These are phyloP conservation scores for Pyrochroa serraticornis DNA, from an alignment of 2,888 invertebrate genomes.

Conservation along the genomic window DNA sequence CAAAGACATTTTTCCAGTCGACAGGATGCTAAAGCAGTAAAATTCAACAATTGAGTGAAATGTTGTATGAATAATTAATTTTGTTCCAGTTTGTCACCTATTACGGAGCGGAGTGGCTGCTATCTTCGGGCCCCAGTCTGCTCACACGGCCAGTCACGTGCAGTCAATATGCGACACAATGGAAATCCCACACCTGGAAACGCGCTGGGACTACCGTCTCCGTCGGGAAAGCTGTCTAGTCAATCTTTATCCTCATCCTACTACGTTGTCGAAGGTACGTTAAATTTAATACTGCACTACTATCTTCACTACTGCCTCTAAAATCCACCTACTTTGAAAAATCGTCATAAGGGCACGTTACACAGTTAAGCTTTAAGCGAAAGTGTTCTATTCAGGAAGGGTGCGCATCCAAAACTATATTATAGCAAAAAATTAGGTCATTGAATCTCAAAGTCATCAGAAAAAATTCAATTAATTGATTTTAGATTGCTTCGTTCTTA, in stretches of 20 bases:
- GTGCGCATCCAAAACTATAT: too few species aligned
- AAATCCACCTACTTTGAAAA: too few species aligned
- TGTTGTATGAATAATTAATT: constrained; percentile 35
- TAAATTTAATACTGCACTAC: neutral
- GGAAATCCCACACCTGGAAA: constrained; percentile 95
- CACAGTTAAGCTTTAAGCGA: too few species aligned
- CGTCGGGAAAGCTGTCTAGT: constrained; percentile 88
- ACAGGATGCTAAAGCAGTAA: constrained; percentile 18
- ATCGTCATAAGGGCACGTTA: too few species aligned
- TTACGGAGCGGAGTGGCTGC: constrained; percentile 89
- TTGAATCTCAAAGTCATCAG: too few species aligned
- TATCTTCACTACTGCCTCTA: too few species aligned
- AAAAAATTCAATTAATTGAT: too few species aligned
- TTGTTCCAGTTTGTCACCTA: constrained; percentile 81
- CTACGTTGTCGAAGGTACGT: constrained; percentile 79
- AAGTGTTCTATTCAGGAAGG: too few species aligned
- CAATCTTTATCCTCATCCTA: constrained; percentile 92
- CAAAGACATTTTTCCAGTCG: constrained; percentile 20
- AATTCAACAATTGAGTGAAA: constrained; percentile 23
- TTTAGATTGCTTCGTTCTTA: too few species aligned
- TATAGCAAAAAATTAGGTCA: too few species aligned
- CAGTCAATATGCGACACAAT: constrained; percentile 96
- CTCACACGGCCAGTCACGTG: constrained; percentile 89
- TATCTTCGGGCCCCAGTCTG: constrained; percentile 91
- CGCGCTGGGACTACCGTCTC: constrained; percentile 90